These are phyloP conservation scores for Agapornis canus DNA, from an alignment of 2,797 vertebrate genomes.

Conservation along the genomic window DNA sequence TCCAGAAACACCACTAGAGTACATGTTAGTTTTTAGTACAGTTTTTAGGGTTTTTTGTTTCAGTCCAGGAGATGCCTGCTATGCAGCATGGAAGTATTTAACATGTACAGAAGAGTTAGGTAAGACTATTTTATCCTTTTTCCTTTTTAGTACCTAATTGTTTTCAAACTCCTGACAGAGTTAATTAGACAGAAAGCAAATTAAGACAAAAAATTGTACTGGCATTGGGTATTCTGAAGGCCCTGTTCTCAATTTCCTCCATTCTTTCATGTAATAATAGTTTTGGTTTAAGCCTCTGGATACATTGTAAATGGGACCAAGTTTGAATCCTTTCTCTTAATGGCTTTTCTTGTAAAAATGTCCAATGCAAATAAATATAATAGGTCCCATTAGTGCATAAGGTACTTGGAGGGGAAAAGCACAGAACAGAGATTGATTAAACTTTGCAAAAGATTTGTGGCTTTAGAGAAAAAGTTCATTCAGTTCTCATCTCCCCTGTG, in stretches of 20 bases:
- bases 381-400: conserved; percentile 53
- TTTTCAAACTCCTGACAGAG: conserved; percentile 74
- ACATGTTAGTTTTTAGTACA: background rate
- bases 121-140: conserved; percentile 21
- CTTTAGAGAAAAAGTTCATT: background rate
- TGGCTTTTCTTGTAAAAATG: conserved; percentile 71
- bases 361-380: conserved; percentile 26
- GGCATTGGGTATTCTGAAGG: conserved; percentile 64
- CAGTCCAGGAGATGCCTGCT: background rate
- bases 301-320: conserved; percentile 65
- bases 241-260: conserved; percentile 79
- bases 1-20: background rate
- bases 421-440: conserved; percentile 27
- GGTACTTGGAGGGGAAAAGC: background rate
- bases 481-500: background rate
- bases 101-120: conserved; percentile 27
- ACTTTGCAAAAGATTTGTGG: background rate
- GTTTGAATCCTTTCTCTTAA: conserved; percentile 66
- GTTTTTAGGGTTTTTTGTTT: background rate
- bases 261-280: conserved; percentile 74
- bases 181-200: conserved; percentile 72
- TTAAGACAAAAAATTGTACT: conserved; percentile 53
- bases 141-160: conserved; percentile 55
- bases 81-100: conserved; percentile 47
- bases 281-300: conserved; percentile 75